phyloP scores from a whole-genome alignment of 2,113 vertebrate species.

The Malaclemys terrapin region DNA sequence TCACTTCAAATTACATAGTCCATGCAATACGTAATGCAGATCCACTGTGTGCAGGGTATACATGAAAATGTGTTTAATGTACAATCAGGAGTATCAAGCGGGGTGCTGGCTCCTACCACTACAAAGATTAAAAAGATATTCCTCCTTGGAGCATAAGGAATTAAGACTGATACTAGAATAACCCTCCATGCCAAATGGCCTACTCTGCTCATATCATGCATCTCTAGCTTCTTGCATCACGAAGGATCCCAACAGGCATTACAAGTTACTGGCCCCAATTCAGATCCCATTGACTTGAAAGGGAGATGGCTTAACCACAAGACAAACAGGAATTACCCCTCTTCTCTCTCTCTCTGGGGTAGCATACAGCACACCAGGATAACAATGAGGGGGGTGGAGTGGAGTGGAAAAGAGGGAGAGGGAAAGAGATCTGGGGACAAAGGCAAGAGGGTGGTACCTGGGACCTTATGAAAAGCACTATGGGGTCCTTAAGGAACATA shows the following conservation, averaged over 20 bases:
- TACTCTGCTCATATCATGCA: not conserved
- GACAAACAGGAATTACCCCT: not conserved
- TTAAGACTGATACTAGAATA: not conserved
- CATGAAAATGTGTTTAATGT: not conserved
- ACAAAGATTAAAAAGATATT: not conserved
- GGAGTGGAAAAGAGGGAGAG: too few relatives aligned
- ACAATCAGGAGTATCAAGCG: not conserved
- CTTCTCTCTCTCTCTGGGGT: not conserved
- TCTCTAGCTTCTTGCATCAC: not conserved
- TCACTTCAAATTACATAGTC: not conserved
- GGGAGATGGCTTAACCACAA: not conserved
- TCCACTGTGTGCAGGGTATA: not conserved
- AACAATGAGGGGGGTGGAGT: not conserved
- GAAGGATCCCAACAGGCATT: not conserved
- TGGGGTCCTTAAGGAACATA: too few relatives aligned
- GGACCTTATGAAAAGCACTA: not conserved
- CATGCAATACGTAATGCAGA: not conserved
- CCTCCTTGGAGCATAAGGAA: not conserved
- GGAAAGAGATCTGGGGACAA: not conserved
- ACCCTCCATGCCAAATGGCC: not conserved
- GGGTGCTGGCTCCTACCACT: not conserved
- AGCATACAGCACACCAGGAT: not conserved
- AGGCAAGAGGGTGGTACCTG: not conserved
- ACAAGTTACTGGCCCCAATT: not conserved
- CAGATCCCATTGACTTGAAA: not conserved